Evolutionary conservation across 2,797 vertebrate genomes (phyloP).

Genomic region (Menidia menidia): DNA sequence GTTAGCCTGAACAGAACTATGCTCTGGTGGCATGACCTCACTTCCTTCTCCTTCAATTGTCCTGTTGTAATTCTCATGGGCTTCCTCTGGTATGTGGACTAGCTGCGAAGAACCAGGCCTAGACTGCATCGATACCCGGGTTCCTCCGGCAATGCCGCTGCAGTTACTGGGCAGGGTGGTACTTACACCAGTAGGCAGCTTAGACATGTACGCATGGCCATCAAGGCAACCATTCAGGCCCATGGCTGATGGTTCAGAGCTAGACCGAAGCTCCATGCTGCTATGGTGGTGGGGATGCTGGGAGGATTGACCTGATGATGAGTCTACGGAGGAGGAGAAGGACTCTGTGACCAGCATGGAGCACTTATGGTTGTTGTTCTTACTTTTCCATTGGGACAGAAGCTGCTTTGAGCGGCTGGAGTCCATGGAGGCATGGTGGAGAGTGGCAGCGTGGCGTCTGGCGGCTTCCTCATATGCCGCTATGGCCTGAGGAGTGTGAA

Average conservation of each 20-base stretch:
- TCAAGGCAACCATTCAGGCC: conserved; percentile 89
- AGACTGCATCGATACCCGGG: conserved; percentile 91
- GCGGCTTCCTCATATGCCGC: conserved; percentile 90
- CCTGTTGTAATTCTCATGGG: conserved; percentile 87
- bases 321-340: conserved; percentile 70
- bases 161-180: conserved; percentile 89
- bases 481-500: conserved; percentile 86
- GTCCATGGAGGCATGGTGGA: conserved; percentile 95
- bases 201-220: conserved; percentile 68
- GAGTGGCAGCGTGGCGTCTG: conserved; percentile 89
- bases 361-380: conserved; percentile 91
- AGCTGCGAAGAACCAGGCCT: conserved; percentile 96
- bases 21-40: conserved; percentile 31
- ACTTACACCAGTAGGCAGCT: conserved; percentile 81
- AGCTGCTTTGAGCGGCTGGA: conserved; percentile 95
- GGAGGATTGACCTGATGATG: conserved; percentile 60
- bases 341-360: conserved; percentile 90
- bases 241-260: conserved; percentile 87
- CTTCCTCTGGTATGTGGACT: conserved; percentile 98
- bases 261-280: conserved; percentile 91
- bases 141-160: conserved; percentile 89
- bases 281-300: conserved; percentile 85
- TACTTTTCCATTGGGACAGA: conserved; percentile 97
- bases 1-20: conserved; percentile 85
- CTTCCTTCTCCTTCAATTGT: conserved; percentile 66